These are phyloP conservation scores for Alcedo quadribrachys DNA, from an alignment of 2,797 vertebrate genomes.

Conservation along the genomic window DNA sequence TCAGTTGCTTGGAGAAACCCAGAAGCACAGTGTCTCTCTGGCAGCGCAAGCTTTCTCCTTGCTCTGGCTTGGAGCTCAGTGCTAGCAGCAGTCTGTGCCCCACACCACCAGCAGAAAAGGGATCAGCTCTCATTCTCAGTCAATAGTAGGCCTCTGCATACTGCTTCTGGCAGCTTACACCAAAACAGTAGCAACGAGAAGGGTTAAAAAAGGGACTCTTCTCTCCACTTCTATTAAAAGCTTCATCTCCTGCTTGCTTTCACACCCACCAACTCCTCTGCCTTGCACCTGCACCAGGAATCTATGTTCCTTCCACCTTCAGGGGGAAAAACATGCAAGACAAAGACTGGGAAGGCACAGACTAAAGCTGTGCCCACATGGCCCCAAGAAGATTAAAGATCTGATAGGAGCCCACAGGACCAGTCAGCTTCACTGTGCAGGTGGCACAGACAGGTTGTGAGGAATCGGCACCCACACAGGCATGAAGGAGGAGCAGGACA, in stretches of 20 bases:
- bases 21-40: neutral
- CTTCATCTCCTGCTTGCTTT: neutral
- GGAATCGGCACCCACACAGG: slow-evolving; percentile 1
- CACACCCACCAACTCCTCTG: neutral
- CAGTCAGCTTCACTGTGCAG: neutral
- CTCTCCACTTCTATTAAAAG: neutral
- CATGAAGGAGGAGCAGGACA: slow-evolving; percentile 17
- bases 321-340: neutral
- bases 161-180: neutral
- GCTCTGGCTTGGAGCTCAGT: neutral
- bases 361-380: neutral
- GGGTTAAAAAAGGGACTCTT: neutral
- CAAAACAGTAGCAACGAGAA: neutral
- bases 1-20: neutral
- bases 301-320: neutral
- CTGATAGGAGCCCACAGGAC: neutral
- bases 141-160: neutral
- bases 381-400: neutral
- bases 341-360: neutral
- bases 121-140: neutral
- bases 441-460: neutral
- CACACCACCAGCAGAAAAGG: neutral
- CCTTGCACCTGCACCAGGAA: neutral
- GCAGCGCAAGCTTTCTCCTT: neutral
- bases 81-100: neutral